phyloP scores from a whole-genome alignment of 2,113 vertebrate genomes.

The Chaetops frenatus region DNA sequence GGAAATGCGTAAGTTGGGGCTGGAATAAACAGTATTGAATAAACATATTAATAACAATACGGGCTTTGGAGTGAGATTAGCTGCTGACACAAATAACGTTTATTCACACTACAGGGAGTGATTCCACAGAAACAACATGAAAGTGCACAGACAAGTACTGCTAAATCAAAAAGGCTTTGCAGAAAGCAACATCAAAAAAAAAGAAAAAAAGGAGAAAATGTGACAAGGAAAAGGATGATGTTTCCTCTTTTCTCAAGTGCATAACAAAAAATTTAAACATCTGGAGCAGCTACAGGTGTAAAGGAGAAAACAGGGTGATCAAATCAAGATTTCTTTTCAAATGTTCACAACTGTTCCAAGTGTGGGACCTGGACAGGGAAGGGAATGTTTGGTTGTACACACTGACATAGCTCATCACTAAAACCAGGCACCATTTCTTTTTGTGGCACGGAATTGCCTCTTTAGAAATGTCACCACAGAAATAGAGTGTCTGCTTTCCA shows the following conservation, averaged over 20 bases:
- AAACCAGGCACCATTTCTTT: neutral
- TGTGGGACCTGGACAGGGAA: neutral
- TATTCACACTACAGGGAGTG: slow-evolving; percentile 29
- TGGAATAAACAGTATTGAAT: slow-evolving; percentile 3
- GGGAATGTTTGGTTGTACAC: neutral
- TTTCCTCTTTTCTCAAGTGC: neutral
- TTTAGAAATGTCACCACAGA: neutral
- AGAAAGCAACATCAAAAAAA: neutral
- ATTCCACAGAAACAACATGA: neutral
- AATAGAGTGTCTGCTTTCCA: neutral
- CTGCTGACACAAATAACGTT: slow-evolving; percentile 39
- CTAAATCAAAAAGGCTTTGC: slow-evolving; percentile 4
- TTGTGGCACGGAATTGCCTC: neutral
- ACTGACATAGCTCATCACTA: neutral
- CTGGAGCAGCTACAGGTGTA: neutral
- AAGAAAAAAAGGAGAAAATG: neutral
- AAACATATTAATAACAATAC: slow-evolving; percentile 11
- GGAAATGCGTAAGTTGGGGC: neutral
- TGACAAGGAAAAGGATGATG: neutral
- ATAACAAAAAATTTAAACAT: neutral
- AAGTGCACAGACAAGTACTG: neutral
- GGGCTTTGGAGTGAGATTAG: neutral
- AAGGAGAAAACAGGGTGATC: neutral
- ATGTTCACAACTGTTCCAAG: neutral
- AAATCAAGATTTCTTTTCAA: neutral